Evolutionary conservation across 2,888 invertebrate species (phyloP), one percentile per base, ranked within the genome.

Genomic region (Phortica magna): DNA sequence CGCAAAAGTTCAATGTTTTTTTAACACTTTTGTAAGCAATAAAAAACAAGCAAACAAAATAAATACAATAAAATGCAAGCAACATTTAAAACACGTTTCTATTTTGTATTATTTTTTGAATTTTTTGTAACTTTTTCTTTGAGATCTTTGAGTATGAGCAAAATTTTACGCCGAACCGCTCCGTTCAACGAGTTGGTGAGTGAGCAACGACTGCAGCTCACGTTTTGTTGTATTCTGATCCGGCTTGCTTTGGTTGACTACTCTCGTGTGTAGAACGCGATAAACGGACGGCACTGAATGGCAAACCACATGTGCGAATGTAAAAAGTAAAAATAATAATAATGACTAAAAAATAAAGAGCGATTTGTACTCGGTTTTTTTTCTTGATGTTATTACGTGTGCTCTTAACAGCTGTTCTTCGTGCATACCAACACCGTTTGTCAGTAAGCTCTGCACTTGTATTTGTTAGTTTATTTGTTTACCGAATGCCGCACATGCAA

Each of bases 331-430:
- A 31, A 19, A 41, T 22, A 43, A 17, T 67, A 42, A 43, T 68
- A 68, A 6, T 43, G 43, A n/a, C n/a, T 31, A 31, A 4, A 31
- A 31, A 53, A 53, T 53, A 53, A 2, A 53, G n/a, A n/a, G 53
- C 53, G n/a, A 53, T 53, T 53, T 7, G 17, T 19, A 19, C n/a
- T 43, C 7, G 68, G 42, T 19, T 14, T 48, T 41, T 67, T 3
- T 68, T 68, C 17, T 68, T 68, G 68, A 19, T 17, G 68, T 48
- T n/a, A 68, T 39, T 17, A 43, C 19, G n/a, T 68, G 68, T 48
- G 48, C 48, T 48, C 7, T 48, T 14, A 59, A 59, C 59, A 59
- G 59, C 59, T 59, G 59, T 5, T 59, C n/a, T n/a, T 59, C 14
- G 3, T 59, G n/a, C 59, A 19, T 64, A 64, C 39, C 31, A 14